phyloP scores from a whole-genome alignment of 2,113 vertebrate genomes.

The Nyctibius bracteatus region DNA sequence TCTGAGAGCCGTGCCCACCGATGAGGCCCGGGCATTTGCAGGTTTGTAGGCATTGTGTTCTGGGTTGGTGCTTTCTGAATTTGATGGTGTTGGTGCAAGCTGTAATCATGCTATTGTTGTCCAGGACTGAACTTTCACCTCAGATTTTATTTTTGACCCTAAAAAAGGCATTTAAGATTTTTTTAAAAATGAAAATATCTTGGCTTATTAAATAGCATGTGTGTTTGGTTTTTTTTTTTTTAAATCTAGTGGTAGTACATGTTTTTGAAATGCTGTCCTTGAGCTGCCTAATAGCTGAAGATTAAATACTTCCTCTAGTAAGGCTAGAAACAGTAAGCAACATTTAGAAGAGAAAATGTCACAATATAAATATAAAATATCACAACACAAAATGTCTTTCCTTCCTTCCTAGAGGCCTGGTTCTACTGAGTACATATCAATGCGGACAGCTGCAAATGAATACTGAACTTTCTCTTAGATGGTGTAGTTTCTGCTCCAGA shows the following conservation, averaged over 20 bases:
- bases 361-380: not conserved
- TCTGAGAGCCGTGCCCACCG: slow-evolving; percentile 90
- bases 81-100: not conserved
- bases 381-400: not conserved
- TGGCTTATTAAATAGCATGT: not conserved
- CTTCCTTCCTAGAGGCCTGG: not conserved
- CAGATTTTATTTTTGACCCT: not conserved
- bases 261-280: not conserved
- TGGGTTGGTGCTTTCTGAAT: not conserved
- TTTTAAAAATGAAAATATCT: not conserved
- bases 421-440: not conserved
- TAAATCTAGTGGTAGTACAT: not conserved
- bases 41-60: slow-evolving; percentile 60
- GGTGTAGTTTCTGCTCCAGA: not conserved
- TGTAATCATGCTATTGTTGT: fast-evolving
- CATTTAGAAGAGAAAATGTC: not conserved
- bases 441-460: not conserved
- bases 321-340: not conserved
- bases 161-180: not conserved
- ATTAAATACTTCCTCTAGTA: not conserved
- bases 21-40: slow-evolving; percentile 90
- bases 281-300: not conserved
- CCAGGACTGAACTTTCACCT: not conserved
- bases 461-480: not conserved
- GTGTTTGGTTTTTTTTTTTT: not conserved